Percentiles rank a stretch among this genome's conserved stretches.
Evolutionary conservation across 2,113 vertebrate genomes (phyloP).

Genomic region (Sinocyclocheilus anshuiensis): DNA sequence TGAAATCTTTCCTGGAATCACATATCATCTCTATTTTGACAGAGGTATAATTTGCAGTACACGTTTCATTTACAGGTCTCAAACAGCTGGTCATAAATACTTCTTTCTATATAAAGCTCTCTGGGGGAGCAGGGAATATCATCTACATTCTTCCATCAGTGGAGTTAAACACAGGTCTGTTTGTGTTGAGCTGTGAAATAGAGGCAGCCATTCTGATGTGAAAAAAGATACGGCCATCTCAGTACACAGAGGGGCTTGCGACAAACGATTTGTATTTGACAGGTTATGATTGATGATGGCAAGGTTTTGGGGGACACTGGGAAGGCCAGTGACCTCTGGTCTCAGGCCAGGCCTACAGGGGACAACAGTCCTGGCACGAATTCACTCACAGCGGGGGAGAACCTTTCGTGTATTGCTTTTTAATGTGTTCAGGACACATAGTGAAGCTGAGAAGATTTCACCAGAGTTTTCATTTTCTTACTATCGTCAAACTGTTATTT

Average conservation of each 20-base stretch:
- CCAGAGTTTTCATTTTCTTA: slow-evolving; percentile 54
- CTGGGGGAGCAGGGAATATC: slow-evolving; percentile 36
- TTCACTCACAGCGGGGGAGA: slow-evolving; percentile 59
- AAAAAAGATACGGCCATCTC: slow-evolving; percentile 59
- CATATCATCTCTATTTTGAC: neutral
- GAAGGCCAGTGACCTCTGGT: slow-evolving; percentile 60
- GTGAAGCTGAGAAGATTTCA: slow-evolving; percentile 45
- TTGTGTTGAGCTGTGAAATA: slow-evolving; percentile 42
- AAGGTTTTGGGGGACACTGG: slow-evolving; percentile 55
- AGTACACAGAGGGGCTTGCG: slow-evolving; percentile 51
- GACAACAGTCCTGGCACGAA: slow-evolving; percentile 53
- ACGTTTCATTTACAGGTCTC: slow-evolving; percentile 33
- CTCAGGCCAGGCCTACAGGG: slow-evolving; percentile 55
- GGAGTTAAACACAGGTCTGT: slow-evolving; percentile 41
- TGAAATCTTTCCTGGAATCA: neutral
- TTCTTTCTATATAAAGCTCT: slow-evolving; percentile 46
- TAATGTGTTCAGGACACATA: slow-evolving; percentile 52
- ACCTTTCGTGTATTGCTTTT: slow-evolving; percentile 50
- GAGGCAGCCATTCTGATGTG: slow-evolving; percentile 55
- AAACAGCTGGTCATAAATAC: slow-evolving; percentile 40
- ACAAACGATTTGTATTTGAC: slow-evolving; percentile 56
- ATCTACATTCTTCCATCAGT: slow-evolving; percentile 14
- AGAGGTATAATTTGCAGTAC: slow-evolving; percentile 24
- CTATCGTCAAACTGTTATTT: slow-evolving; percentile 4
- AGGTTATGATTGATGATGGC: slow-evolving; percentile 68